These are phyloP conservation scores for Anguilla pacifica DNA, from an alignment of 2,797 vertebrate genomes.

Conservation along the genomic window DNA sequence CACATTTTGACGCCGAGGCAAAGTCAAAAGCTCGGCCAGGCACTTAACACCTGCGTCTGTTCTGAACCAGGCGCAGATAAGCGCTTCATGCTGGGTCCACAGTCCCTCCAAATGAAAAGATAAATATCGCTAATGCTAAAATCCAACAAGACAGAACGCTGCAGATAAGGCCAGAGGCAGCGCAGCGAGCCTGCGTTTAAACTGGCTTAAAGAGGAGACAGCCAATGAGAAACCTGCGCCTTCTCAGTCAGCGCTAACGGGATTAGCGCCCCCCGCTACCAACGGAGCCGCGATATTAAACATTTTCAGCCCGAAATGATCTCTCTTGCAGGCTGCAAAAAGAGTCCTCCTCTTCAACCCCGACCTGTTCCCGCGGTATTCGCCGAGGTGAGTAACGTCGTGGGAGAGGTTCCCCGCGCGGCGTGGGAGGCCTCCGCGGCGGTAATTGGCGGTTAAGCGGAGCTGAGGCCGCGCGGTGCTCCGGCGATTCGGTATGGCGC, in stretches of 20 bases:
- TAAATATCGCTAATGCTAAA: neutral
- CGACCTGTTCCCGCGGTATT: constrained; percentile 9
- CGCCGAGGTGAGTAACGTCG: neutral
- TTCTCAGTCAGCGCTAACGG: neutral
- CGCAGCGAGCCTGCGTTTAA: neutral
- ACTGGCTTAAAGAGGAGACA: neutral
- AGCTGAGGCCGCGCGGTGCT: constrained; percentile 33
- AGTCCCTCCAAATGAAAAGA: neutral
- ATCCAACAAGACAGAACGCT: neutral
- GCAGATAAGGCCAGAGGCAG: neutral
- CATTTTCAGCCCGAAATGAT: neutral
- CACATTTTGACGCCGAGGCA: neutral
- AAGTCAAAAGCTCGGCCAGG: neutral
- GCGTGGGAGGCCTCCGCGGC: constrained; percentile 34
- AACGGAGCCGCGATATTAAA: neutral
- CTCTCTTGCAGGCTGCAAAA: neutral
- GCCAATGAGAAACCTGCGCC: neutral
- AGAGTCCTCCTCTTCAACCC: constrained; percentile 4
- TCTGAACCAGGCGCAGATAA: neutral
- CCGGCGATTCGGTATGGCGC: no score
- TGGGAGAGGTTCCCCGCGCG: constrained; percentile 21
- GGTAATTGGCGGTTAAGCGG: constrained; percentile 43
- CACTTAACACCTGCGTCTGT: neutral
- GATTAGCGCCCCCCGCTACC: neutral
- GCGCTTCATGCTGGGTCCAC: neutral